Conservation (phyloP, 2,888 invertebrate genomes). For the Ophion slaviceki region DNA sequence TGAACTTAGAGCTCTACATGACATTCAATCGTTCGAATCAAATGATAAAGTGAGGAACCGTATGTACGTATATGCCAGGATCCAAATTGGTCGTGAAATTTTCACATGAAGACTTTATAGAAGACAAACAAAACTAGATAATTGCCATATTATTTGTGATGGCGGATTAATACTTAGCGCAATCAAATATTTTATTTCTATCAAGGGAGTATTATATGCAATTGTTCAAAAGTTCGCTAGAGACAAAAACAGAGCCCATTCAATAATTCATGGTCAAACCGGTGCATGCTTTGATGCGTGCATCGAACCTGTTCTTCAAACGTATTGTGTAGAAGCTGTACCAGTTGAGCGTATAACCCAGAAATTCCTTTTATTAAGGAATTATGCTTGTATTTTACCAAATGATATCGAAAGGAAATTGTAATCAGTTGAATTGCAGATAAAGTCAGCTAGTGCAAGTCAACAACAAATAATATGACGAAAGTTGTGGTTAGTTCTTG, state of each 20-base stretch:
- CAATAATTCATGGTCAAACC: slow-evolving; percentile 1
- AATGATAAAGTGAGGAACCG: not conserved
- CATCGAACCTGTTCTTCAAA: not conserved
- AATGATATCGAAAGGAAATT: no score
- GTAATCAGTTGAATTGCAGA: no score
- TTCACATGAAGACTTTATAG: slow-evolving; percentile 41
- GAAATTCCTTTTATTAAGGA: no score
- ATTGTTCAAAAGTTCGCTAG: not conserved
- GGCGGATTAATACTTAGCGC: not conserved
- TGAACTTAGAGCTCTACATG: not conserved
- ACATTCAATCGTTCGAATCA: not conserved
- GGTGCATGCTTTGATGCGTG: not conserved
- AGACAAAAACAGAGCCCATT: not conserved
- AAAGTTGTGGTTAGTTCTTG: no score
- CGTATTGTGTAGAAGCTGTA: not conserved
- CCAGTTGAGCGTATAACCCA: not conserved
- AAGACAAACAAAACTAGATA: slow-evolving; percentile 45
- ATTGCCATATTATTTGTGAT: slow-evolving; percentile 36
- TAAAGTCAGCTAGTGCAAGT: no score
- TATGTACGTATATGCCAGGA: slow-evolving; percentile 7
- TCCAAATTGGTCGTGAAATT: slow-evolving; percentile 4
- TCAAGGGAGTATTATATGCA: not conserved
- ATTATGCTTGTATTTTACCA: no score
- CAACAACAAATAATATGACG: no score
- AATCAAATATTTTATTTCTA: not conserved